Evolutionary conservation across 2,113 vertebrate species (phyloP), one percentile per base, ranked within the genome.

Genomic region (Oreochromis niloticus): DNA sequence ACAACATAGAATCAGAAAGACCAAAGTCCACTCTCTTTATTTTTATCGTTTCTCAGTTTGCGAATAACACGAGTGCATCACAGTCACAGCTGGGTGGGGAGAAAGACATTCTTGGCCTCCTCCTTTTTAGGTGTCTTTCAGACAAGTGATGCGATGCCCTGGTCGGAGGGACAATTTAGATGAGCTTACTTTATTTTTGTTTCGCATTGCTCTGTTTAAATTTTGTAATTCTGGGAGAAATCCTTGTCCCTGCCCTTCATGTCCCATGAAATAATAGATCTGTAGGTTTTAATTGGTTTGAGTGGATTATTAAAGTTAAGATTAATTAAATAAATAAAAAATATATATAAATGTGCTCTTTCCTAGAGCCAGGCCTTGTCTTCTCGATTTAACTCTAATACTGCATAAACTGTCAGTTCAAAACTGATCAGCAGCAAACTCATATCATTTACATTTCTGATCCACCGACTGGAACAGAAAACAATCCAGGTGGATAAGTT

Each of bases 11-110:
- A 78, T 32, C 24, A 1, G 43, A 27, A 30, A 75, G 17, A 48
- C 3, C 22, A 24, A 24, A 24, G 14, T 32, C 46, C 17, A 32
- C 68, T 5, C 22, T 0, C 12, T 43, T 24, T 14, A 0, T 43
- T 71, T 24, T 43, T 24, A 66, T 27, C 1, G 6, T 19, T 34
- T n/a, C 27, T 78, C 73, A 52, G 73, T 34, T 78, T 50, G 43
- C 8, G 46, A 73, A 43, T 24, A 43, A 46, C 39, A 73, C 8
- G 2, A 27, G 39, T 46, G 22, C 73, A 78, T 78, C 46, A 52
- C 27, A 50, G 16, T 19, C 43, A 32, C 24, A 50, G 46, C 17
- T 7, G 16, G 41, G 36, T 6, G 9, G 5, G 71, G 71, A 50
- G 43, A 75, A 75, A 32, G 24, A 50, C 43, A 0, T 50, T 0